These are phyloP conservation scores for Dryocosmus kuriphilus DNA, from an alignment of 2,888 invertebrate species.

Conservation along the genomic window DNA sequence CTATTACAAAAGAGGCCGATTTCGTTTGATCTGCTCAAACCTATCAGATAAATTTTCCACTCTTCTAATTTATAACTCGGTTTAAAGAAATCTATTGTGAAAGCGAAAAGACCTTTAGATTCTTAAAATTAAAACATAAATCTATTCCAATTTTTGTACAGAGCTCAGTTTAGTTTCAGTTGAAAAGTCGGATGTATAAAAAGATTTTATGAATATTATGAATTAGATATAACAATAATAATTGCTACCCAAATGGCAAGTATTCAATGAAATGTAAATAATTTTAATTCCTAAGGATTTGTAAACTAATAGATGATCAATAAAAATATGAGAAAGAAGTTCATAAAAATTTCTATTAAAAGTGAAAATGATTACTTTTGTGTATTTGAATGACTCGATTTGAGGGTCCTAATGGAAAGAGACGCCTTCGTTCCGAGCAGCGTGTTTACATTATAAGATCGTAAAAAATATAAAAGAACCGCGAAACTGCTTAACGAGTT, in stretches of 20 bases:
- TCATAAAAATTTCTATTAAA: conserved; percentile 5
- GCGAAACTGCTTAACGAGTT: conserved; percentile 71
- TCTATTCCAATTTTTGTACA: neutral
- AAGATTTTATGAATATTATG: no score
- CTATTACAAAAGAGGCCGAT: conserved; percentile 17
- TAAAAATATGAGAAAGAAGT: neutral
- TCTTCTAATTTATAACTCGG: conserved; percentile 6
- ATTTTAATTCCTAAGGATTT: neutral
- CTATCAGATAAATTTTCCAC: conserved; percentile 11
- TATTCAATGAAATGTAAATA: no score
- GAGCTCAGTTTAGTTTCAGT: neutral
- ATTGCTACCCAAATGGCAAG: no score
- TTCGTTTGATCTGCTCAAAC: conserved; percentile 11
- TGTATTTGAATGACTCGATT: neutral
- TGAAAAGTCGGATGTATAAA: no score
- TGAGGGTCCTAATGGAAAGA: conserved; percentile 48
- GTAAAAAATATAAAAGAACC: conserved; percentile 63
- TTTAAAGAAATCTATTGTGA: neutral
- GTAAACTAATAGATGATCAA: neutral
- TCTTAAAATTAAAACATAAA: neutral
- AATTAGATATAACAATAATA: no score
- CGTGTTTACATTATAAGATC: conserved; percentile 70
- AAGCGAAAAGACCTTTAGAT: neutral
- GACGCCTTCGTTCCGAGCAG: conserved; percentile 65
- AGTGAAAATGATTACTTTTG: neutral